phyloP scores from a whole-genome alignment of 2,797 vertebrate species.

The Furcifer pardalis region DNA sequence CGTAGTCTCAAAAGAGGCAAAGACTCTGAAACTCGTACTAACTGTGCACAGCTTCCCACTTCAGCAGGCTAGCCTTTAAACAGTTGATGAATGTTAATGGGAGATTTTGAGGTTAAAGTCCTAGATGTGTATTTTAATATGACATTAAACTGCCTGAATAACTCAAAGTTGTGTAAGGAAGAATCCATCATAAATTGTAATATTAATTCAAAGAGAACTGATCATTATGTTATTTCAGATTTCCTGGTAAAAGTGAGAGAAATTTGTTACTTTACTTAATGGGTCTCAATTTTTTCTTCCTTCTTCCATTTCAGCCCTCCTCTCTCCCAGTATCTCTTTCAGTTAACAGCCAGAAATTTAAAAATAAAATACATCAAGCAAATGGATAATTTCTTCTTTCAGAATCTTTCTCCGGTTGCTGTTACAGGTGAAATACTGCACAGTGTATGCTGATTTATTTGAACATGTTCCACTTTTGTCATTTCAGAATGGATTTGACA shows the following conservation, averaged over 20 bases:
- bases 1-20: too few relatives aligned
- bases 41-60: too few relatives aligned
- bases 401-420: background rate
- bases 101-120: background rate
- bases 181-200: conserved; percentile 44
- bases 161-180: conserved; percentile 42
- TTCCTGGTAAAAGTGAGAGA: background rate
- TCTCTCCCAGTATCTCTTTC: too few relatives aligned
- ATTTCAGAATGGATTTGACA: background rate
- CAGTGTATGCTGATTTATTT: background rate
- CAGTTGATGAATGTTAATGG: conserved; percentile 9
- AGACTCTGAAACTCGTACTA: background rate
- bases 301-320: too few relatives aligned
- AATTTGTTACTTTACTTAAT: conserved; percentile 1
- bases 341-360: background rate
- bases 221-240: conserved; percentile 9
- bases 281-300: background rate
- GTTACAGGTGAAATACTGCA: background rate
- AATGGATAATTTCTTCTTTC: background rate
- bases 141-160: conserved; percentile 11
- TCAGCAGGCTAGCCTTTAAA: background rate
- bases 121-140: conserved; percentile 11
- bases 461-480: background rate
- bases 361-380: conserved; percentile 26
- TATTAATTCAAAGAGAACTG: conserved; percentile 47